Percentiles rank a stretch among this genome's conserved stretches.
Conservation (phyloP, 2,888 invertebrate genomes). For the Aquatica leii region DNA sequence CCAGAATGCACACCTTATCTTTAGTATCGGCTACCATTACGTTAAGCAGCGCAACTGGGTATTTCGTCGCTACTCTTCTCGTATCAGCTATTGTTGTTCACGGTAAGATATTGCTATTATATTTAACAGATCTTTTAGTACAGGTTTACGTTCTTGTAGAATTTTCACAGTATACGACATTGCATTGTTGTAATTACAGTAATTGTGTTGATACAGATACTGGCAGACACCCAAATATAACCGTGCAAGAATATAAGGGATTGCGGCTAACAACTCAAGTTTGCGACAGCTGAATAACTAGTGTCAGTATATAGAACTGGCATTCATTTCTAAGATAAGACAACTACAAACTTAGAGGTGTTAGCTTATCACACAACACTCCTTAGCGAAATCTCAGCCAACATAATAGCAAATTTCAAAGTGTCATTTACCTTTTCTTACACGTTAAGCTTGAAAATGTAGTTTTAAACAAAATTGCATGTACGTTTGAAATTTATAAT, state of each 20-base stretch:
- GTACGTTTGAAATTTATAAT: constrained; percentile 48
- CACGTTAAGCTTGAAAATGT: constrained; percentile 22
- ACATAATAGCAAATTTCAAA: constrained; percentile 24
- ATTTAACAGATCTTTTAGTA: neutral
- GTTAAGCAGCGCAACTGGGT: neutral
- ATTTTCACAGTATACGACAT: no score
- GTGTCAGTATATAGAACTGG: constrained; percentile 51
- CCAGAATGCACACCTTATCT: constrained; percentile 7
- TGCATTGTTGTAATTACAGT: no score
- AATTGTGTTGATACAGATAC: neutral
- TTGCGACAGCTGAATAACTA: constrained; percentile 52
- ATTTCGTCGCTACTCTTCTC: neutral
- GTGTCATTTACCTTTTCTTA: constrained; percentile 25
- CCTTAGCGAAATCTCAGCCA: constrained; percentile 47
- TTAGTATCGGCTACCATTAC: no score
- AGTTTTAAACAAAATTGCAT: constrained; percentile 19
- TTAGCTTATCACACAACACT: constrained; percentile 50
- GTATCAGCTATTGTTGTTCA: neutral
- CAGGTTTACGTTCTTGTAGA: no score
- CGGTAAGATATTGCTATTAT: neutral
- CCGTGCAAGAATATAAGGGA: neutral
- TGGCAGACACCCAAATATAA: neutral
- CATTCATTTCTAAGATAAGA: constrained; percentile 50
- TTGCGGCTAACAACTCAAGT: constrained; percentile 46
- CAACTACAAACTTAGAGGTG: constrained; percentile 50